Conservation (phyloP, 2,113 vertebrate genomes). For the Lampris incognitus region DNA sequence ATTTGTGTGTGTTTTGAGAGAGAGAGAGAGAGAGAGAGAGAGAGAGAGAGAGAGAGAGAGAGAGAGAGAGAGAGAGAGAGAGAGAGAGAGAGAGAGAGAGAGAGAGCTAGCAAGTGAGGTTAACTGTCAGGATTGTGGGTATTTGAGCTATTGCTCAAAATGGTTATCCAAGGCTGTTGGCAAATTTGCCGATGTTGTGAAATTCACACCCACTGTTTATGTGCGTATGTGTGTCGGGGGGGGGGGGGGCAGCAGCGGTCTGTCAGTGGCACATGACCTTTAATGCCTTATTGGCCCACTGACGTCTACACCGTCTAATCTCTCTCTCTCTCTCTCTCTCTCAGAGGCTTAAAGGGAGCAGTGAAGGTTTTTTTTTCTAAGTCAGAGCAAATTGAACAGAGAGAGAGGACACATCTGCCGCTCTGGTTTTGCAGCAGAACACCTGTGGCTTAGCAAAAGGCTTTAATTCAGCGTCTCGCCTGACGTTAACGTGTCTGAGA, state of each 20-base stretch:
- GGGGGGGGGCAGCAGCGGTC: neutral
- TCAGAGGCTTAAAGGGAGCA: conserved; percentile 46
- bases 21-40: neutral
- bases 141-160: too few species aligned
- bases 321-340: neutral
- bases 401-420: conserved; percentile 25
- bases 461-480: neutral
- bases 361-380: neutral
- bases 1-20: neutral
- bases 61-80: too few species aligned
- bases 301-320: conserved; percentile 53
- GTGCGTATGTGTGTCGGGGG: neutral
- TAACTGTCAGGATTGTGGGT: too few species aligned
- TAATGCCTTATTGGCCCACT: conserved; percentile 38
- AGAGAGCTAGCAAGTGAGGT: neutral
- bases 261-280: conserved; percentile 34
- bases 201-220: neutral
- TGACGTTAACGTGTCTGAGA: neutral
- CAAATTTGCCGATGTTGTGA: too few species aligned
- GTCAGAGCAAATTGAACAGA: conserved; percentile 19
- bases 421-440: conserved; percentile 15
- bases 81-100: conserved; percentile 10
- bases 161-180: too few species aligned
- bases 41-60: too few species aligned
- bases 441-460: neutral